phyloP scores from a whole-genome alignment of 1,140 invertebrate species.

The Listronotus oregonensis region DNA sequence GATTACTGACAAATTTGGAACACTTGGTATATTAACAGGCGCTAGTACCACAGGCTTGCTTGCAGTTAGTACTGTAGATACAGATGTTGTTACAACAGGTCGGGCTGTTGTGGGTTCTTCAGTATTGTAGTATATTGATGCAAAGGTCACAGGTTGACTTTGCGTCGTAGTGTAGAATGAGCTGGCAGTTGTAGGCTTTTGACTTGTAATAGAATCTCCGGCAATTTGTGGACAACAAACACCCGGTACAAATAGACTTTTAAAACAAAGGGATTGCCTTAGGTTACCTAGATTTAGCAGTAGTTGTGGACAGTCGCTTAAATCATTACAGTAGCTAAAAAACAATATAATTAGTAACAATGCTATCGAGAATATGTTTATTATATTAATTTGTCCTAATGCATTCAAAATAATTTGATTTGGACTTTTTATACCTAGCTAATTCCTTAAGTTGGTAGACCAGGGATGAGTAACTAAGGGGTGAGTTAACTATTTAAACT shows the following conservation, averaged over 20 bases:
- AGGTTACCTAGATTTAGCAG: conserved; percentile 81
- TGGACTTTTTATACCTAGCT: too few relatives aligned
- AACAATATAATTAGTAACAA: conserved; percentile 10
- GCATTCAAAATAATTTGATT: too few relatives aligned
- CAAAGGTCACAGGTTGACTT: conserved; percentile 24
- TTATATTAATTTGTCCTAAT: too few relatives aligned
- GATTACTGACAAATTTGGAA: conserved; percentile 41
- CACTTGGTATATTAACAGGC: conserved; percentile 29
- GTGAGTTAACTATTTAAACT: too few relatives aligned
- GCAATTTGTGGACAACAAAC: conserved; percentile 78
- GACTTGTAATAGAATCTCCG: conserved; percentile 32
- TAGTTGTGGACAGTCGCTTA: conserved; percentile 86
- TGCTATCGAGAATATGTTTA: not conserved
- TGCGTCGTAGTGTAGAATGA: conserved; percentile 19
- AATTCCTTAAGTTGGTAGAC: too few relatives aligned
- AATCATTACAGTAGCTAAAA: conserved; percentile 72
- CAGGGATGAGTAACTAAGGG: too few relatives aligned
- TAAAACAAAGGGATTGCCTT: conserved; percentile 87
- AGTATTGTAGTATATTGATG: conserved; percentile 44
- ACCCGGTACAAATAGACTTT: conserved; percentile 87
- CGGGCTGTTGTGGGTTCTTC: conserved; percentile 31
- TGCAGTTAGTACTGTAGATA: conserved; percentile 46
- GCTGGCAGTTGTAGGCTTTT: conserved; percentile 17
- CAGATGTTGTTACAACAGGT: conserved; percentile 45
- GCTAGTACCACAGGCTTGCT: conserved; percentile 16